Base-by-base conservation (phyloP, 1,140 invertebrate species). In the Hylyphantes graminicola region DNA sequence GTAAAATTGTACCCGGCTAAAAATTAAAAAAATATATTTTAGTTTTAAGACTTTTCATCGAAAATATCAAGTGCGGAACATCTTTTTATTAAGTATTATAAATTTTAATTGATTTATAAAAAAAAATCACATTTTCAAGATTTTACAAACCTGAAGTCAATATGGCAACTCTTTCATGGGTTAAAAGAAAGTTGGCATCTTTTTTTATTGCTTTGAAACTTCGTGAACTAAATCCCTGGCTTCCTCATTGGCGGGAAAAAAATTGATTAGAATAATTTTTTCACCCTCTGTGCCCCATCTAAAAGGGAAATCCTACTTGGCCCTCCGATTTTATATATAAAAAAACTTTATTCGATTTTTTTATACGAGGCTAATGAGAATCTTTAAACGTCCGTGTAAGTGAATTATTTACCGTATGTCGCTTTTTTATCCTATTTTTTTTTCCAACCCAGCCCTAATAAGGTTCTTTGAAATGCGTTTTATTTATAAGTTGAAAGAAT, bases 221-320 rank as follows among this genome's bases (percentile, higher is more conserved):
- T 35, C 35, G 35, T 35, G 35, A 35, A 17, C 53, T 78, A 78
- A 78, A 67, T 78, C 50, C 67, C 61, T 67, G 48, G 61, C 64
- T 65, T 67, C 72, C 51, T 74, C 35, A 57, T 55, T 57, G 51
- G 63, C 63, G 61, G 55, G 35, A 35, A 74, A 74, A 65, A 67
- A 65, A 77, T 51, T 65, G 51, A 78, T 78, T 78, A 67, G 76
- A 78, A 78, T 78, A 78, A 67, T 78, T 78, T 50, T 53, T 53
- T 72, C 63, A 17, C 50, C 61, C 50, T 53, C 3, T 35, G 5
- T 35, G 48, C 74, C 55, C 35, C n/a, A 67, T 51, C 19, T 67
- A 67, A 78, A 78, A 78, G 67, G 76, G 75, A 77, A 77, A 59
- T 78, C 75, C 75, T 78, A 21, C 50, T 78, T 76, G 53, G 61